These are phyloP conservation scores for Drosophila subobscura DNA, from an alignment of 1,140 invertebrate genomes.

Conservation along the genomic window DNA sequence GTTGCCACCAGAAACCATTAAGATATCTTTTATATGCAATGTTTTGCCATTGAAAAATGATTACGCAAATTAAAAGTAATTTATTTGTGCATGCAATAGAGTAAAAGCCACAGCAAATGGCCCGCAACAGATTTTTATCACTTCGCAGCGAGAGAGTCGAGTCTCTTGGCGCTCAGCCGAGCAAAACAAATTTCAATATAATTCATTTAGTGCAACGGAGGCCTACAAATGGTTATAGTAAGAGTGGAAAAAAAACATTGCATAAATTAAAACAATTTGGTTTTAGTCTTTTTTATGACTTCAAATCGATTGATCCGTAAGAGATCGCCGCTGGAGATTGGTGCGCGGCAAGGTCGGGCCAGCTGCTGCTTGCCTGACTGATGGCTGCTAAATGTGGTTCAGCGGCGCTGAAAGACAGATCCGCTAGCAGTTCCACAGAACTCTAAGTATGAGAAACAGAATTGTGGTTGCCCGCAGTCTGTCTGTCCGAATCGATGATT, in stretches of 20 bases:
- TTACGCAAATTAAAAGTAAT: conserved; percentile 79
- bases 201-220: conserved; percentile 61
- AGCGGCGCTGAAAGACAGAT: conserved; percentile 23
- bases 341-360: conserved; percentile 59
- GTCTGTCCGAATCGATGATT: conserved; percentile 41
- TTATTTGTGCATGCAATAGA: conserved; percentile 60
- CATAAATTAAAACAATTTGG: conserved; percentile 66
- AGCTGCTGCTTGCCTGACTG: conserved; percentile 48
- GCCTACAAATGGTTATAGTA: conserved; percentile 15
- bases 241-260: conserved; percentile 55
- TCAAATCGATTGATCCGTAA: conserved; percentile 59
- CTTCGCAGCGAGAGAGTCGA: background rate
- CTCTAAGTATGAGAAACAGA: conserved; percentile 5
- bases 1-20: background rate
- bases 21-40: conserved; percentile 25
- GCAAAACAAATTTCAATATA: conserved; percentile 73
- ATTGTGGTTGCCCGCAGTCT: background rate
- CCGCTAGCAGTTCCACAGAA: conserved; percentile 33
- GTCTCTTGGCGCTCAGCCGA: conserved; percentile 40
- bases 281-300: conserved; percentile 44
- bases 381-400: conserved; percentile 53
- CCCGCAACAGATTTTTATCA: conserved; percentile 69
- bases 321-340: conserved; percentile 62
- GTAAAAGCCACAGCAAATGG: conserved; percentile 59
- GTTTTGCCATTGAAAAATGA: conserved; percentile 70